Percentiles rank a stretch among this genome's conserved stretches.
These are phyloP conservation scores for Drosophila prostipennis DNA, from an alignment of 2,888 invertebrate species.

Conservation along the genomic window DNA sequence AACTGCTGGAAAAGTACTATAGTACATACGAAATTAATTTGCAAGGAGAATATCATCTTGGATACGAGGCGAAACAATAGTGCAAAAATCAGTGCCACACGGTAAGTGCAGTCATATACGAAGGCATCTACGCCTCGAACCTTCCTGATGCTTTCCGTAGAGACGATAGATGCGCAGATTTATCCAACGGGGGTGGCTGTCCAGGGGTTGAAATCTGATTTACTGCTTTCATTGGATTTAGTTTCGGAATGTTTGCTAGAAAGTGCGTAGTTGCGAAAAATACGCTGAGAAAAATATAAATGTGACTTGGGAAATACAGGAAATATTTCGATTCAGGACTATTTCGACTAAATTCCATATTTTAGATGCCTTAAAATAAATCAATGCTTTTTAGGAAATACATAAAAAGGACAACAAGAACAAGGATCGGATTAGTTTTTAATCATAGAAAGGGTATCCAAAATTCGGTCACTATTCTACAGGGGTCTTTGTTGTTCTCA, in stretches of 20 bases:
- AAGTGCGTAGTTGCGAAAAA: constrained; percentile 25
- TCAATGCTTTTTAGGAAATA: too few relatives aligned
- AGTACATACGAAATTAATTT: constrained; percentile 7
- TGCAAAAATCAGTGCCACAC: constrained; percentile 30
- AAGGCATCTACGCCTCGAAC: neutral
- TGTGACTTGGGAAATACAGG: neutral
- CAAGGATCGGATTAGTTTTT: too few relatives aligned
- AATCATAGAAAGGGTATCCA: neutral
- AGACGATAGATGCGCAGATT: constrained; percentile 13
- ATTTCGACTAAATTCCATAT: too few relatives aligned
- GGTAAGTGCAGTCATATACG: constrained; percentile 42
- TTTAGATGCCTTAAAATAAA: too few relatives aligned
- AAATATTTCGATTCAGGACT: too few relatives aligned
- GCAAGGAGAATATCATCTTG: constrained; percentile 7
- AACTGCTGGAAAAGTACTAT: constrained; percentile 13
- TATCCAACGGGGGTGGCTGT: constrained; percentile 1
- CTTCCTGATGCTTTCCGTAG: constrained; percentile 12
- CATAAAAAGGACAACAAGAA: too few relatives aligned
- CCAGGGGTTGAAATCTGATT: constrained; percentile 32
- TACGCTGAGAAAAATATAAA: neutral
- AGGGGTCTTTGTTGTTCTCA: neutral
- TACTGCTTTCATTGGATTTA: constrained; percentile 8
- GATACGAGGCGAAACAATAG: constrained; percentile 23
- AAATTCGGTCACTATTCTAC: too few relatives aligned
- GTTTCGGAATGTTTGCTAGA: constrained; percentile 15